Evolutionary conservation across 2,113 vertebrate genomes (phyloP).

Genomic region (Illadopsis cleaveri): DNA sequence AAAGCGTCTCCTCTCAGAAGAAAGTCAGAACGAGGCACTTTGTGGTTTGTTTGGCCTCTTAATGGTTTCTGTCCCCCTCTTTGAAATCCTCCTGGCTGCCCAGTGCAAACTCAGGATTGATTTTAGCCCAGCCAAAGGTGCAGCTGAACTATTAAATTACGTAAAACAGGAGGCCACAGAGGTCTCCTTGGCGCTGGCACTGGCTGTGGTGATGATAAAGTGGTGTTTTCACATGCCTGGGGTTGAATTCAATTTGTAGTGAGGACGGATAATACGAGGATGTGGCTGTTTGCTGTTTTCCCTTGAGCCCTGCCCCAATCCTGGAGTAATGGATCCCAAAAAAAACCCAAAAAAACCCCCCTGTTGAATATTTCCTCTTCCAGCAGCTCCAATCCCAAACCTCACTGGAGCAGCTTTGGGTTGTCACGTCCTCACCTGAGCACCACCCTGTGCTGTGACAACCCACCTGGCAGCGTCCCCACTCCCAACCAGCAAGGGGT

Average conservation of each 20-base stretch:
- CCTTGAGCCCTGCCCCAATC: not conserved
- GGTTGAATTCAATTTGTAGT: not conserved
- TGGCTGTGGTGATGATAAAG: not conserved
- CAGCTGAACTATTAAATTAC: not conserved
- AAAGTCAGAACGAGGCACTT: not conserved
- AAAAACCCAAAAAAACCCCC: not conserved
- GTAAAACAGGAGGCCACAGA: not conserved
- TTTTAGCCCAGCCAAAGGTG: not conserved
- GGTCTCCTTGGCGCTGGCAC: not conserved
- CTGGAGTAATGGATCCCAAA: not conserved
- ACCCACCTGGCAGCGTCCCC: rapidly evolving
- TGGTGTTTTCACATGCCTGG: not conserved
- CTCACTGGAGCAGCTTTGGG: not conserved
- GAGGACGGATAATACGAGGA: not conserved
- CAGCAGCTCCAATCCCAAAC: not conserved
- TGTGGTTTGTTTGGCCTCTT: conserved; percentile 50
- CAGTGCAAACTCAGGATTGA: rapidly evolving
- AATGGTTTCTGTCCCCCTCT: conserved; percentile 30
- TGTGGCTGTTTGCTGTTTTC: not conserved
- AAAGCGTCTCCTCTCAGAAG: not conserved
- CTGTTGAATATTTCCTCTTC: not conserved
- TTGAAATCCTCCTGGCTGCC: not conserved
- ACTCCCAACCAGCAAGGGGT: not conserved
- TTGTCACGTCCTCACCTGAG: rapidly evolving
- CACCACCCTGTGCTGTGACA: rapidly evolving